Conservation (phyloP, 2,113 vertebrate genomes). For the Labeo rohita region DNA sequence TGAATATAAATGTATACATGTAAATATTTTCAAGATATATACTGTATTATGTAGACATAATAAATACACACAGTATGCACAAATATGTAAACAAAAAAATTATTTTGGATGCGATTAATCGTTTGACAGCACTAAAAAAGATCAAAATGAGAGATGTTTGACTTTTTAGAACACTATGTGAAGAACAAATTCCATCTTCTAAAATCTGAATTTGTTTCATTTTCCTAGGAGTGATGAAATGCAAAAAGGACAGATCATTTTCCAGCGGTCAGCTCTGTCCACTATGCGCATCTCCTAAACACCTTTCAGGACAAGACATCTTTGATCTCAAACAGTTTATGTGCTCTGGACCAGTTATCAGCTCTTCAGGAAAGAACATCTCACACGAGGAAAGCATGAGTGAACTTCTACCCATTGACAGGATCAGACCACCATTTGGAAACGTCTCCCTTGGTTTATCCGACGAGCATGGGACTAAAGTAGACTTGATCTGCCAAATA, state of each 20-base stretch:
- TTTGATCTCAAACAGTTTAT: conserved; percentile 73
- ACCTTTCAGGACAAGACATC: conserved; percentile 75
- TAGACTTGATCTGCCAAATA: conserved; percentile 77
- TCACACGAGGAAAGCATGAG: conserved; percentile 62
- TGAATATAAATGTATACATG: too few species aligned
- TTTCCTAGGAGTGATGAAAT: conserved; percentile 85
- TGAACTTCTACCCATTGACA: conserved; percentile 66
- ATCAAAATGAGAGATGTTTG: background rate
- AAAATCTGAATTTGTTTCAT: background rate
- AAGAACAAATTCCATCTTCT: background rate
- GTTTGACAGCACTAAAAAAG: too few species aligned
- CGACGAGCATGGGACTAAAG: conserved; percentile 86
- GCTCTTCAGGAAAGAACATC: conserved; percentile 68
- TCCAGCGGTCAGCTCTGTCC: conserved; percentile 83
- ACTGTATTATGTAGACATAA: too few species aligned
- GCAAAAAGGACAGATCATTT: conserved; percentile 83
- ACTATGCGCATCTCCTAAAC: conserved; percentile 76
- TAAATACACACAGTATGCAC: too few species aligned
- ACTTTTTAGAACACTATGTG: background rate
- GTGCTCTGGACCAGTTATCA: conserved; percentile 81
- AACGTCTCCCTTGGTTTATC: conserved; percentile 81
- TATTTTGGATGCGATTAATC: too few species aligned
- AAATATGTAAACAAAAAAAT: too few species aligned
- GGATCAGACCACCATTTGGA: conserved; percentile 75
- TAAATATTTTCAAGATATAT: too few species aligned